Conservation (phyloP, 2,888 invertebrate genomes). For the Melanotus villosus region DNA sequence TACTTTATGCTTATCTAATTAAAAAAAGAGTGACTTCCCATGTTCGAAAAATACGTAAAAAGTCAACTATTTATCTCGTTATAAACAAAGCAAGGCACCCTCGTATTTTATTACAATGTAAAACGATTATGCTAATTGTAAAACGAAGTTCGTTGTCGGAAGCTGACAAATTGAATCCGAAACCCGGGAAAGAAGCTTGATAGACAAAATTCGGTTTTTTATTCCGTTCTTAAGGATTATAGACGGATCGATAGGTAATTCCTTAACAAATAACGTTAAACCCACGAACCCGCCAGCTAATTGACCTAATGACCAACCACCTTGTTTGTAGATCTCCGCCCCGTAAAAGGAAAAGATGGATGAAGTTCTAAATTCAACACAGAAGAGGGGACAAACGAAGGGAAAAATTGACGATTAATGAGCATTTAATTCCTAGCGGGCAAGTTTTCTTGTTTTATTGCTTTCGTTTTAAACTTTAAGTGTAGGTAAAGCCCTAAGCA, state of each 20-base stretch:
- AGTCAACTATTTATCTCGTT: too few relatives aligned
- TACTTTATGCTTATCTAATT: too few relatives aligned
- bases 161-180: constrained; percentile 19
- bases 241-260: constrained; percentile 34
- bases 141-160: constrained; percentile 13
- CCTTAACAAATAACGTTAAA: constrained; percentile 40
- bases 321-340: constrained; percentile 29
- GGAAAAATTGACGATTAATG: constrained; percentile 18
- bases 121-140: constrained; percentile 20
- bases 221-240: constrained; percentile 11
- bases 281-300: constrained; percentile 27
- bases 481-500: too few relatives aligned
- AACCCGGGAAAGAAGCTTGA: not conserved
- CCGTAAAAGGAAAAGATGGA: constrained; percentile 28
- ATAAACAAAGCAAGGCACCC: too few relatives aligned
- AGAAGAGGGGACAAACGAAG: constrained; percentile 5
- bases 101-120: too few relatives aligned
- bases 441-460: constrained; percentile 19
- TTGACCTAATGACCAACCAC: constrained; percentile 38
- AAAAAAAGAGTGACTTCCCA: too few relatives aligned
- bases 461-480: not conserved
- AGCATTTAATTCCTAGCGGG: constrained; percentile 19
- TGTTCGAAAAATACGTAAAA: too few relatives aligned
- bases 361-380: constrained; percentile 1
- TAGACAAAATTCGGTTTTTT: constrained; percentile 6